These are phyloP conservation scores for Andrena praecox DNA, from an alignment of 2,888 invertebrate genomes.

Conservation along the genomic window DNA sequence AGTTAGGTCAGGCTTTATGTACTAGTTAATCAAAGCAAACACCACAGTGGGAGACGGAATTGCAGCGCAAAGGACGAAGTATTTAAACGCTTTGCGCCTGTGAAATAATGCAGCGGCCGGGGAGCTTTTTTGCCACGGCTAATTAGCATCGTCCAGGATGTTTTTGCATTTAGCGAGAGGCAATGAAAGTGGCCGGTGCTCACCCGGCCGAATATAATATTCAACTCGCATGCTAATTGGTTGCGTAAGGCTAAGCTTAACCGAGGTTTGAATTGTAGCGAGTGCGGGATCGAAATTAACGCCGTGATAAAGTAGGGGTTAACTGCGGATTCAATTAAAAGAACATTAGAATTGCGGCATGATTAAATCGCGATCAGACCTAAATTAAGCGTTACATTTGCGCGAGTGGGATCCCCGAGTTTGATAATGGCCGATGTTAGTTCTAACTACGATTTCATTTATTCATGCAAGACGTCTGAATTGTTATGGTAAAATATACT, in stretches of 20 bases:
- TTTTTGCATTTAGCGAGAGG: constrained; percentile 40
- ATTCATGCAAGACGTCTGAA: background rate
- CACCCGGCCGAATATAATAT: constrained; percentile 34
- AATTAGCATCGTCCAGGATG: constrained; percentile 48
- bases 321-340: constrained; percentile 58
- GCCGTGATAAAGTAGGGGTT: constrained; percentile 43
- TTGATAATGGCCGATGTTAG: constrained; percentile 29
- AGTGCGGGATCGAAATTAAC: constrained; percentile 39
- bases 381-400: constrained; percentile 49
- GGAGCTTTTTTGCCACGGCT: constrained; percentile 15
- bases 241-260: constrained; percentile 36
- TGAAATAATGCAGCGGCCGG: constrained; percentile 16
- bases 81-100: constrained; percentile 26
- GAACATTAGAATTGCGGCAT: constrained; percentile 53
- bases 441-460: constrained; percentile 25
- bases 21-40: constrained; percentile 48
- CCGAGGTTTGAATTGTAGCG: constrained; percentile 35
- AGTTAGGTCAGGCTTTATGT: constrained; percentile 44
- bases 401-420: constrained; percentile 1
- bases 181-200: constrained; percentile 26
- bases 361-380: constrained; percentile 54
- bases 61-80: background rate
- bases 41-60: constrained; percentile 22
- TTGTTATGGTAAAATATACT: background rate
- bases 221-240: constrained; percentile 51